Evolutionary conservation across 2,888 invertebrate species (phyloP), one percentile per base, ranked within the genome.

Genomic region (Torymus texanus): DNA sequence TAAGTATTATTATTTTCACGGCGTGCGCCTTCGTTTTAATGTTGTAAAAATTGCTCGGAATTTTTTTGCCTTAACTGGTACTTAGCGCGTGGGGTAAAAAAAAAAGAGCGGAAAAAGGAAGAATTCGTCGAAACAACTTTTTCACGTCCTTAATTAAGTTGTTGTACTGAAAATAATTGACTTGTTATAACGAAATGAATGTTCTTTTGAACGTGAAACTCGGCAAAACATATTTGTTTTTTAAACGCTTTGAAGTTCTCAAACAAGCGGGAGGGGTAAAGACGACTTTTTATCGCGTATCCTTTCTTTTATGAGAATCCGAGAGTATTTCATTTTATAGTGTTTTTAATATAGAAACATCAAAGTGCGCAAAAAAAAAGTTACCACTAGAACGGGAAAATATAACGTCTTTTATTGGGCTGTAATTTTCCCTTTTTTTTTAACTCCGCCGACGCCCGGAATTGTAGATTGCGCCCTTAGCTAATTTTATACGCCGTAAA

Each of bases 301-400:
- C 41, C 13, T 75, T 55, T 14, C 29, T 75, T 75, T 75, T 75
- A 67, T 59, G 51, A 61, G 66, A 75, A 75, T 75, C 66, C 53
- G 24, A 3, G 16, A 59, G 75, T 51, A 67, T 75, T 59, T 67
- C 67, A 18, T 66, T 75, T 66, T 66, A 66, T 67, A 67, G 66
- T 24, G 66, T 67, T 75, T 74, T 75, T 67, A 58, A 75, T 75
- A 59, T 59, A 75, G 75, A 51, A 41, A 66, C 74, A 66, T 74
- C 63, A 73, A 74, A 74, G 58, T 58, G n/a, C 41, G 53, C 53
- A 53, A 24, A 61, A 24, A 61, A 58, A 65, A 51, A 66, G 65
- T 58, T 74, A 56, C 50, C 65, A 50, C 51, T 21, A 58, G 21
- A 65, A 66, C 50, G 29, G 12, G 66, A 21, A 63, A 73, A 73